Percentiles rank a stretch among this genome's conserved stretches.
Evolutionary conservation across 2,888 invertebrate genomes (phyloP).

Genomic region (Spodoptera littoralis): DNA sequence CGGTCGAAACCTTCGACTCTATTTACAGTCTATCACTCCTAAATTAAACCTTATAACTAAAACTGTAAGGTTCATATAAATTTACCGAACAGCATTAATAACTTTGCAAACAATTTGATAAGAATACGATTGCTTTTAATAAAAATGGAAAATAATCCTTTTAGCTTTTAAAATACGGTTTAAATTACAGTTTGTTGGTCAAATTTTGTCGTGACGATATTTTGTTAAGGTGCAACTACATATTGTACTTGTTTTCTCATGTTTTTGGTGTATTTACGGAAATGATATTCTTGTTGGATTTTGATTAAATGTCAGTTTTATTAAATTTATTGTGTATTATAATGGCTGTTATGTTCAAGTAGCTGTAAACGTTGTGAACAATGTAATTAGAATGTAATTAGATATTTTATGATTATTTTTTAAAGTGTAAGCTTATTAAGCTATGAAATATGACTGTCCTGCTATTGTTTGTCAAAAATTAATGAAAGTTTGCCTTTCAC

Average conservation of each 20-base stretch:
- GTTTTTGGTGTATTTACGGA: constrained; percentile 12
- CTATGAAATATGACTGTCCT: too few species aligned
- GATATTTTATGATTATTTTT: not conserved
- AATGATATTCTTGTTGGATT: constrained; percentile 21
- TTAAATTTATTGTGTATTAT: constrained; percentile 26
- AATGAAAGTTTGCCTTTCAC: too few species aligned
- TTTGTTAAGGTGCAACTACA: not conserved
- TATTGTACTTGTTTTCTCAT: constrained; percentile 29
- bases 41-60: constrained; percentile 1
- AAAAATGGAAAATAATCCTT: constrained; percentile 17
- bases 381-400: not conserved
- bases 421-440: too few species aligned
- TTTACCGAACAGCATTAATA: not conserved
- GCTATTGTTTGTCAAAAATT: too few species aligned
- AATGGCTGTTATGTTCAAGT: not conserved
- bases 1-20: constrained; percentile 10
- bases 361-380: not conserved
- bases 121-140: not conserved
- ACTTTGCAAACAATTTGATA: constrained; percentile 4
- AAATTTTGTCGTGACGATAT: constrained; percentile 1
- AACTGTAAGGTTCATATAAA: accelerated
- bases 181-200: not conserved
- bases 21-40: not conserved
- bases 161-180: not conserved
- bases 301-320: constrained; percentile 39